Conservation (phyloP, 2,888 invertebrate genomes). For the Thereva nobilitata region DNA sequence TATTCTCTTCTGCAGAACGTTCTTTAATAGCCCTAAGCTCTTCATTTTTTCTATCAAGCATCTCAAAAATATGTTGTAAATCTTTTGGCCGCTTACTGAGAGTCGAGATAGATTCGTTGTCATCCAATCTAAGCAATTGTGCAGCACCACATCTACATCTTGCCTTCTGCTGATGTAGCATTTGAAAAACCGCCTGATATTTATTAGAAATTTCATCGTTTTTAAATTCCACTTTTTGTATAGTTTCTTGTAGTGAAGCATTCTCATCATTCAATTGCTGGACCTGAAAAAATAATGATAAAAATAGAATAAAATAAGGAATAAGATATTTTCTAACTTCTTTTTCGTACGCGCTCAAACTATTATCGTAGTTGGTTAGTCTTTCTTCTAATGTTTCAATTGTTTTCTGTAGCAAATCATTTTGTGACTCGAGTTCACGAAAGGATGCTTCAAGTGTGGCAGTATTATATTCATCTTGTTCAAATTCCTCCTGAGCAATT, state of each 20-base stretch:
- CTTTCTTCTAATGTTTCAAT: slow-evolving; percentile 42
- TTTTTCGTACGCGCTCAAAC: slow-evolving; percentile 26
- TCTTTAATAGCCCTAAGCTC: slow-evolving; percentile 29
- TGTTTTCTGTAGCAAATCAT: slow-evolving; percentile 48
- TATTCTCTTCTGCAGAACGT: slow-evolving; percentile 32
- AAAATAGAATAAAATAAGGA: background rate
- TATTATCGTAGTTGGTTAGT: slow-evolving; percentile 13
- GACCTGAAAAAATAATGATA: slow-evolving; percentile 27
- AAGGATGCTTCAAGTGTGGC: slow-evolving; percentile 45
- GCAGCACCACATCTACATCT: slow-evolving; percentile 36
- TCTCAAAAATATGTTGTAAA: slow-evolving; percentile 31
- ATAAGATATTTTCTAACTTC: slow-evolving; percentile 25
- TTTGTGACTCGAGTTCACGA: slow-evolving; percentile 47
- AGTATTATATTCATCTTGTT: slow-evolving; percentile 38
- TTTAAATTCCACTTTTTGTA: slow-evolving; percentile 33
- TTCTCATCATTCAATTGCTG: slow-evolving; percentile 26
- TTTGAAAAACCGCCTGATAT: slow-evolving; percentile 18
- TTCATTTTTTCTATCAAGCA: slow-evolving; percentile 29
- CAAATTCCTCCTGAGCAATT: slow-evolving; percentile 47
- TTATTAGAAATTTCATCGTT: slow-evolving; percentile 25
- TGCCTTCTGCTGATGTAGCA: slow-evolving; percentile 10
- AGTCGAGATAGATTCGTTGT: slow-evolving; percentile 7
- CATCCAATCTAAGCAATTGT: slow-evolving; percentile 22
- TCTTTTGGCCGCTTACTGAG: slow-evolving; percentile 16
- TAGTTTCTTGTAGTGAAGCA: background rate